Evolutionary conservation across 37 sponge, comb jelly and placozoan genomes (phyloP).

Genomic region (Bolinopsis microptera): DNA sequence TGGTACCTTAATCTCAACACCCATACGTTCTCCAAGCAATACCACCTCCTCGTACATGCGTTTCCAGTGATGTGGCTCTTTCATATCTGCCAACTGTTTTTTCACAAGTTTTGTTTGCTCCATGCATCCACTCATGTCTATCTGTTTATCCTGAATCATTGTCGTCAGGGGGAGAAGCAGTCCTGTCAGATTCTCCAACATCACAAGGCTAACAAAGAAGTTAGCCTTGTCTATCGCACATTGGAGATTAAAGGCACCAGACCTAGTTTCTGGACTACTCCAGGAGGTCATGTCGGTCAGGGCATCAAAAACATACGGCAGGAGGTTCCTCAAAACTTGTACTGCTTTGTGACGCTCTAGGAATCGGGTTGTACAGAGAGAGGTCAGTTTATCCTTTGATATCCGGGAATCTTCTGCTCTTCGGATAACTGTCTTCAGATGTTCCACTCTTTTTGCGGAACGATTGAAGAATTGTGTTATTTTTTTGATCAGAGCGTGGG

Average conservation of each 20-base stretch:
- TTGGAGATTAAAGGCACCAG: constrained; percentile 2
- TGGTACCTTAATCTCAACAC: constrained; percentile 26
- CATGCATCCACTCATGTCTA: constrained; percentile 42
- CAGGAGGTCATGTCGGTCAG: constrained; percentile 23
- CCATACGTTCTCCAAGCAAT: constrained; percentile 27
- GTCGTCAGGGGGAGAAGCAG: constrained; percentile 27
- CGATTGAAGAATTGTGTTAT: constrained; percentile 44
- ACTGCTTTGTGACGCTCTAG: constrained; percentile 67
- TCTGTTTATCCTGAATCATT: neutral
- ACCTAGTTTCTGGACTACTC: constrained; percentile 35
- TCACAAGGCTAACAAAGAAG: constrained; percentile 54
- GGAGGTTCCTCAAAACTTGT: constrained; percentile 7
- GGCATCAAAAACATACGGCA: constrained; percentile 53
- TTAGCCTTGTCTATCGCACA: neutral
- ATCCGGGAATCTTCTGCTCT: constrained; percentile 63
- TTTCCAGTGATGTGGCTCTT: constrained; percentile 13
- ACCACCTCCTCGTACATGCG: constrained; percentile 47
- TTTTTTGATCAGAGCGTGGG: constrained; percentile 64
- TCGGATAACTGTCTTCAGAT: constrained; percentile 32
- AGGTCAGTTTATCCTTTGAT: constrained; percentile 26
- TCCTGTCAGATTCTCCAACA: constrained; percentile 60
- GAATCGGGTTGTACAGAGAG: constrained; percentile 64
- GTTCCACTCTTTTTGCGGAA: constrained; percentile 42
- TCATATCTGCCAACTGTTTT: constrained; percentile 34
- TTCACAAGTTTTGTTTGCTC: constrained; percentile 41